Evolutionary conservation across 2,113 vertebrate genomes (phyloP), one percentile per base, ranked within the genome.

Genomic region (Scortum barcoo): DNA sequence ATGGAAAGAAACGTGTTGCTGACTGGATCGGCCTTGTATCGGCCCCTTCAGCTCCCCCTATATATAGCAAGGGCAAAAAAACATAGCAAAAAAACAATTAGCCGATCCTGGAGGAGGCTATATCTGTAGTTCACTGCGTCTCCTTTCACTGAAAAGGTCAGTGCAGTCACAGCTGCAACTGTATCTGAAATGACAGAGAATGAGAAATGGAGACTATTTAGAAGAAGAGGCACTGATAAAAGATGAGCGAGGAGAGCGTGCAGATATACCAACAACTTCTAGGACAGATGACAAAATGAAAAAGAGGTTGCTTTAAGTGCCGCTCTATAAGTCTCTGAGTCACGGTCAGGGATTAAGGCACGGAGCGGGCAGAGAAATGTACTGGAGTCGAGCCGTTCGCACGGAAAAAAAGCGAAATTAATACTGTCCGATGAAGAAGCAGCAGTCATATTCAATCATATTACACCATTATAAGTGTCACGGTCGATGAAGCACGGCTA

Each of bases 141-240:
- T 80, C 38, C 72, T 87, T 40, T 77, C 74, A 53, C 50, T 12
- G 40, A 26, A 86, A 91, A 91, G 90, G 90, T 92, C 84, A 87
- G 1, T 0, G 66, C 82, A 84, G 80, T 87, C 82, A 81, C 62
- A 69, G 89, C 80, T 78, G 81, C 88, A 88, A 76, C 54, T 44
- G 72, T 78, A 85, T 81, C 53, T 72, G 72, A 80, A 56, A 48
- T 84, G 69, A 40, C 51, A 20, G 65, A 40, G 65, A 3, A 22
- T 17, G 72, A 66, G 69, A 66, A 86, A 79, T 14, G 9, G 54
- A 80, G 46, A 79, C 33, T 54, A 14, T 38, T 48, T 40, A 60
- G 67, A 33, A 57, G n/a, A 53, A 38, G 67, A 72, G 69, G 48
- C 28, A 8, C n/a, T 20, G 40, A 65, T 75, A 40, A 51, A 50